Evolutionary conservation across 92 coral and sea anemone species (phyloP), one percentile per base, ranked within the genome.

Genomic region (Diadumene lineata): DNA sequence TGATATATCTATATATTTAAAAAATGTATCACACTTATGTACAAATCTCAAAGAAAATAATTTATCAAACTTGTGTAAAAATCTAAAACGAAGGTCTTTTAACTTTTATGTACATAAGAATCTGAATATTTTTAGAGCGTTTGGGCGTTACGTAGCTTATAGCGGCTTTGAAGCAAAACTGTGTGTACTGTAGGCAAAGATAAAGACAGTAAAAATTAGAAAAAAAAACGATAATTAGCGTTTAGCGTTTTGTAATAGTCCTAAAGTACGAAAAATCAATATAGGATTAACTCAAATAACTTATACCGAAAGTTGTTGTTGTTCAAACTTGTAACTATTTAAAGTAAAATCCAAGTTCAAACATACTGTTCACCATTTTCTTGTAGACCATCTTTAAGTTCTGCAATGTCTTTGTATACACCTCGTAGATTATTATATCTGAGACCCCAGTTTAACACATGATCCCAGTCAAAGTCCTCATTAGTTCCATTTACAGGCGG

Each of bases 401-500:
- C 89, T 25, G 97, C 97, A 31, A 96, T 86, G 68, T 90, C 97
- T 84, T 87, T 81, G 67, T 83, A 92, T 1, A 90, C 93, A 46
- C 94, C 96, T 7, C 98, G 83, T 29, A 92, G 73, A 72, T 94
- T 89, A 64, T 92, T 87, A 69, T 93, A 93, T 18, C 93, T 72
- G 23, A 89, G 67, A 46, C 94, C 97, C 94, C 97, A 86, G 87
- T 87, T 89, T 22, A 92, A 68, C 26, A 96, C 92, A 65, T 92
- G 97, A 34, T 92, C 97, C 97, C 94, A 92, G 79, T 92, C 90
- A 38, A 94, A 83, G 28, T 82, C 78, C n/a, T 79, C 94, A 43
- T 79, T 85, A 8, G 74, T 71, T 21, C 92, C 89, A 79, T 91
- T 92, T 24, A 74, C 72, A 19, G 87, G 90, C n/a, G 83, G 85